Conservation (phyloP, 2,888 invertebrate species). For the Syrphus vitripennis region DNA sequence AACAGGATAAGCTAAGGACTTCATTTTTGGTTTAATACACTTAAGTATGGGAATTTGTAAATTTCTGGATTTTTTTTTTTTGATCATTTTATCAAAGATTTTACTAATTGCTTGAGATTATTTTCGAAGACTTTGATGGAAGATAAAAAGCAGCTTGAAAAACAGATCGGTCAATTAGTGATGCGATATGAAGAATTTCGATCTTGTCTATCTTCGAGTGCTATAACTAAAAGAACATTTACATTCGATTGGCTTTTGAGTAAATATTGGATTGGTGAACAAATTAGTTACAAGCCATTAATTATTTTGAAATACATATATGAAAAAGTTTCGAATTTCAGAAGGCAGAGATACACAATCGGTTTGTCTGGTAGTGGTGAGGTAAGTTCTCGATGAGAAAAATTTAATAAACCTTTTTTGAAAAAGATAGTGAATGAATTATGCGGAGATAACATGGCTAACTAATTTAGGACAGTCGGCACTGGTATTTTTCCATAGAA, state of each 20-base stretch:
- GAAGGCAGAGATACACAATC: not conserved
- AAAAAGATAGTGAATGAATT: too few relatives aligned
- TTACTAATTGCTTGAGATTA: constrained; percentile 59
- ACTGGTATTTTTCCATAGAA: too few relatives aligned
- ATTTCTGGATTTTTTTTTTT: not conserved
- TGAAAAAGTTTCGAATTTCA: not conserved
- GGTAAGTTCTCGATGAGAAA: too few relatives aligned
- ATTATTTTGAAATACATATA: not conserved
- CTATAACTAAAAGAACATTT: constrained; percentile 40
- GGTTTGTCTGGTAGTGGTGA: too few relatives aligned
- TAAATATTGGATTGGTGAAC: constrained; percentile 2
- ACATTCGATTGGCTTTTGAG: not conserved
- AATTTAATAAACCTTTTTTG: too few relatives aligned
- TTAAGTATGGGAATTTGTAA: not conserved
- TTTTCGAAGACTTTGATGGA: constrained; percentile 33
- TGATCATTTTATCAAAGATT: constrained; percentile 18
- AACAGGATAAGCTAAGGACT: constrained; percentile 52
- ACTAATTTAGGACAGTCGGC: too few relatives aligned
- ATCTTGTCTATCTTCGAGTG: constrained; percentile 16
- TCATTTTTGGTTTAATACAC: not conserved
- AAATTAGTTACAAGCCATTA: constrained; percentile 14
- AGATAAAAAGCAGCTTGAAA: constrained; percentile 39
- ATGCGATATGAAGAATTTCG: not conserved
- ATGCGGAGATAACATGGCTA: too few relatives aligned
- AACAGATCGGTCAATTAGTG: not conserved